Evolutionary conservation across 2,113 vertebrate genomes (phyloP).

Genomic region (Grantiella picta): DNA sequence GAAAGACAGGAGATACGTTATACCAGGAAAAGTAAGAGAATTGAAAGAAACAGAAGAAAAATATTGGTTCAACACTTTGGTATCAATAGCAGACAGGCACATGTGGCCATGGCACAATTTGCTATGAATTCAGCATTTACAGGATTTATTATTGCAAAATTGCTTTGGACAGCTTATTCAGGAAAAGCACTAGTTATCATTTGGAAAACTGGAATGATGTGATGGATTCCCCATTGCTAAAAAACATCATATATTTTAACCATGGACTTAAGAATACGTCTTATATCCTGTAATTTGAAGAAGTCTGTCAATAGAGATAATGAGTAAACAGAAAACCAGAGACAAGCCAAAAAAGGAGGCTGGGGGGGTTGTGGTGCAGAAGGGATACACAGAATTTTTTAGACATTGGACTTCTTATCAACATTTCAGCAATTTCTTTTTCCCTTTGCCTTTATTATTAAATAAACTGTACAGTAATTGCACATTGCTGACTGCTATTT

Average conservation of each 20-base stretch:
- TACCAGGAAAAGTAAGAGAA: neutral
- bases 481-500: neutral
- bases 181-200: neutral
- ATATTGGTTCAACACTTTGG: neutral
- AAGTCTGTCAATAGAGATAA: neutral
- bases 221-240: neutral
- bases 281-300: neutral
- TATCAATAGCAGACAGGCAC: neutral
- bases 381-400: neutral
- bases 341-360: neutral
- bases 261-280: neutral
- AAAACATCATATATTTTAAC: neutral
- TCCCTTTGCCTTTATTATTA: neutral
- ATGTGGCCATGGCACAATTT: neutral
- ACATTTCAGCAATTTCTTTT: neutral
- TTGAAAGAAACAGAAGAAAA: neutral
- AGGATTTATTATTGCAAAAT: neutral
- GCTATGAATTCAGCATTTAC: neutral
- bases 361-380: rapidly evolving
- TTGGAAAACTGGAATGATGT: neutral
- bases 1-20: neutral
- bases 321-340: neutral
- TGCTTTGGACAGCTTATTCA: neutral
- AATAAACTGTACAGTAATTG: neutral
- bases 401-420: neutral